Base-by-base conservation (phyloP, 1,140 invertebrate genomes). In the Trinorchestia longiramus region DNA sequence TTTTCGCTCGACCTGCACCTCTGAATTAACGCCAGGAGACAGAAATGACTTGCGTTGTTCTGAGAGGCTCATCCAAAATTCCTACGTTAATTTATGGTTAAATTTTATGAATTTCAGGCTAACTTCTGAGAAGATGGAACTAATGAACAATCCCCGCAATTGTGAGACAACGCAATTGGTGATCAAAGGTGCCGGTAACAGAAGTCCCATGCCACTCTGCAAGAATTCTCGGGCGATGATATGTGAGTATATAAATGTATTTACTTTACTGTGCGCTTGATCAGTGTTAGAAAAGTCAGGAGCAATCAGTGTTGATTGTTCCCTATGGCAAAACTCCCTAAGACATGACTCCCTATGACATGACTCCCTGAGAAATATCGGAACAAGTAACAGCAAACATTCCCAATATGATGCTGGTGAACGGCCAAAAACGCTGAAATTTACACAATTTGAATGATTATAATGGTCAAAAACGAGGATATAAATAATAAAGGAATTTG, bases 101-200 rank as follows among this genome's bases (percentile, higher is more conserved):
- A 77, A 77, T 77, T 77, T 11, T 77, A 23, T 28, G 11, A 1
- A 17, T 96, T 0, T 0, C 90, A 94, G 43, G 57, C 17, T 95
- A 47, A 77, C 45, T 43, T 40, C 95, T 36, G 43, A 87, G 43
- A 53, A 88, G 95, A 40, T 95, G 95, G 88, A 95, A 28, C 44
- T 88, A 23, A 90, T 87, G 77, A 43, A 17, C 36, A 47, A 88
- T 36, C 43, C 88, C 0, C 88, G 77, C 0, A 28, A 95, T 40
- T 77, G 88, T 40, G 95, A 88, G 36, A 77, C 53, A 28, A 90
- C 88, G 57, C 47, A 87, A 0, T 23, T 95, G 17, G 23, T 45
- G 45, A 40, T 88, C 95, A 88, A 44, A 28, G 95, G 95, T 28
- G 95, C 88, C 15, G 95, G 88, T 43, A 41, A 88, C 77, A 40